A percentile compares a stretch with the other conserved stretches of the same genome.
Evolutionary conservation across 1,140 invertebrate genomes (phyloP).

Genomic region (Brachionus paranguensis): DNA sequence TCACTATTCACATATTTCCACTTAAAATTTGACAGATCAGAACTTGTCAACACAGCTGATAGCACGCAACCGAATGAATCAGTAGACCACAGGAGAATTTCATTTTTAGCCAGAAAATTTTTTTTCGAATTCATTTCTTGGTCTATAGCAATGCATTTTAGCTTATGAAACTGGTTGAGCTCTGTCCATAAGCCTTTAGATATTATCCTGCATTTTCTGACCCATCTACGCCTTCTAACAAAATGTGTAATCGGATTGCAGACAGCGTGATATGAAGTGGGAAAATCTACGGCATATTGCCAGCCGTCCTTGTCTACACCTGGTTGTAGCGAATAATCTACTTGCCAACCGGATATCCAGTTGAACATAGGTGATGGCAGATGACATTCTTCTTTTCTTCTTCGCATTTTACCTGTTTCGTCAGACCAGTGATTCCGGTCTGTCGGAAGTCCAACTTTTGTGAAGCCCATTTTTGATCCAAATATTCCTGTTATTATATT

Average conservation of each 20-base stretch:
- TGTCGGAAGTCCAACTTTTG: neutral
- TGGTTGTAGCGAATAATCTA: neutral
- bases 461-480: neutral
- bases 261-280: neutral
- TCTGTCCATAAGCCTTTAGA: conserved; percentile 22
- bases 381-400: neutral
- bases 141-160: conserved; percentile 7
- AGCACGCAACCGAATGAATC: neutral
- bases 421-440: conserved; percentile 24
- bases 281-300: conserved; percentile 37
- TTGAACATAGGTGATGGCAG: conserved; percentile 2
- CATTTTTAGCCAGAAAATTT: neutral
- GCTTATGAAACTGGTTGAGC: neutral
- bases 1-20: conserved; percentile 7
- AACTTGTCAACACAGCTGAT: neutral
- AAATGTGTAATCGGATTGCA: conserved; percentile 1
- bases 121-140: conserved; percentile 21
- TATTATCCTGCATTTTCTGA: neutral
- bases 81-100: conserved; percentile 20
- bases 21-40: neutral
- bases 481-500: neutral
- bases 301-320: conserved; percentile 23
- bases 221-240: conserved; percentile 20
- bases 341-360: conserved; percentile 6
- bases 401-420: conserved; percentile 13